These are phyloP conservation scores for Machaerirhynchus nigripectus DNA, from an alignment of 2,113 vertebrate genomes.

Conservation along the genomic window DNA sequence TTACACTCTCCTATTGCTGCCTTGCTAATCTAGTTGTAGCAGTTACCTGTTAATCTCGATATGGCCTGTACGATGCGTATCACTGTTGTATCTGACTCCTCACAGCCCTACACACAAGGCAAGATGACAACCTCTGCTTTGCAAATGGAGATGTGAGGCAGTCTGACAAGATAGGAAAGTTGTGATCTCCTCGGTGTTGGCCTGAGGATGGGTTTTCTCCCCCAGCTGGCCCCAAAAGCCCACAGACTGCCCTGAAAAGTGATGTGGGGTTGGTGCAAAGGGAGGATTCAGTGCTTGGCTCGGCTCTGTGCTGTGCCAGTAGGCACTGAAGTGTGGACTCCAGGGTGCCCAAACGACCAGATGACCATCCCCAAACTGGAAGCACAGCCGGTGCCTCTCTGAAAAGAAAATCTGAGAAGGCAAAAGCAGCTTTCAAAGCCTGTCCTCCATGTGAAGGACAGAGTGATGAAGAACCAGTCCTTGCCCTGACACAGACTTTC, in stretches of 20 bases:
- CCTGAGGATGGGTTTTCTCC: background rate
- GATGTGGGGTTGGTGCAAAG: background rate
- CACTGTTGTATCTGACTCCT: background rate
- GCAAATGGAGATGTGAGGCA: background rate
- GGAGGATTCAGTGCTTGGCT: background rate
- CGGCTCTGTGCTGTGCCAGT: background rate
- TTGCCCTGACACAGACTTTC: background rate
- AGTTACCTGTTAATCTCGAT: constrained; percentile 29
- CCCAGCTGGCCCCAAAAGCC: background rate
- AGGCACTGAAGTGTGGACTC: background rate
- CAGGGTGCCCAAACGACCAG: background rate
- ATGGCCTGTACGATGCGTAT: background rate
- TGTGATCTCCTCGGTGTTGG: background rate
- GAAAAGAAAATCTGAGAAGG: background rate
- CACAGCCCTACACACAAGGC: background rate
- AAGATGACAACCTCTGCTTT: background rate
- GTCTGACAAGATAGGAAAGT: background rate
- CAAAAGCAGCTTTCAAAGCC: background rate
- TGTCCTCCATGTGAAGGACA: background rate
- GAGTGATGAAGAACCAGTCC: background rate
- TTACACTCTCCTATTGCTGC: background rate
- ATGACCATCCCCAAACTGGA: background rate
- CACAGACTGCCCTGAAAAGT: background rate
- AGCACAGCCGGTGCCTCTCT: background rate
- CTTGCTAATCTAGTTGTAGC: constrained; percentile 5